phyloP scores from a whole-genome alignment of 2,888 invertebrate genomes.

The Luperina nickerlii region DNA sequence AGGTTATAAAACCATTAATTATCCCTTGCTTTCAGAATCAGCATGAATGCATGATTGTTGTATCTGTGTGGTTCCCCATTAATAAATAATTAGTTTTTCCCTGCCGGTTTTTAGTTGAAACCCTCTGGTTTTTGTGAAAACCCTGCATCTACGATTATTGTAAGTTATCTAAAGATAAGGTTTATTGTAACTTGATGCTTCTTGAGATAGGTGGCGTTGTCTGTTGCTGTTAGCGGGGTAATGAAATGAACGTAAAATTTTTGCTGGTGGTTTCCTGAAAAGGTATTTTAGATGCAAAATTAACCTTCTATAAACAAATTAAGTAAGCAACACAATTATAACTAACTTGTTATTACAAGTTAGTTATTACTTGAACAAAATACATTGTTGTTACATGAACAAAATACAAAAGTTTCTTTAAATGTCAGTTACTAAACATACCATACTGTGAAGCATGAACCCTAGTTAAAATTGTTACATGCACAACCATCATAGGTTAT shows the following conservation, averaged over 20 bases:
- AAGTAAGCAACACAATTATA: background rate
- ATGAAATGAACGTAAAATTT: background rate
- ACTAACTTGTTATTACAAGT: background rate
- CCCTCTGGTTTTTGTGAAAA: background rate
- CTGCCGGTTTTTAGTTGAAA: background rate
- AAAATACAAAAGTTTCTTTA: slow-evolving; percentile 24
- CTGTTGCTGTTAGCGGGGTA: background rate
- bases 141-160: background rate
- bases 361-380: background rate
- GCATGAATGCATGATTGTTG: background rate
- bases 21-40: background rate
- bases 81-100: background rate
- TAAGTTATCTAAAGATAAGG: background rate
- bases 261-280: background rate
- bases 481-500: slow-evolving; percentile 57
- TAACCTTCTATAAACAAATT: background rate
- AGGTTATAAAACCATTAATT: too few relatives aligned
- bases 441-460: background rate
- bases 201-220: background rate
- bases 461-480: slow-evolving; percentile 40
- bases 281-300: background rate
- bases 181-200: background rate
- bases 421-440: slow-evolving; percentile 11
- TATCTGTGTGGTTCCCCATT: background rate
- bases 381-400: background rate